Evolutionary conservation across 2,113 vertebrate species (phyloP).

Genomic region (Pedetes capensis): DNA sequence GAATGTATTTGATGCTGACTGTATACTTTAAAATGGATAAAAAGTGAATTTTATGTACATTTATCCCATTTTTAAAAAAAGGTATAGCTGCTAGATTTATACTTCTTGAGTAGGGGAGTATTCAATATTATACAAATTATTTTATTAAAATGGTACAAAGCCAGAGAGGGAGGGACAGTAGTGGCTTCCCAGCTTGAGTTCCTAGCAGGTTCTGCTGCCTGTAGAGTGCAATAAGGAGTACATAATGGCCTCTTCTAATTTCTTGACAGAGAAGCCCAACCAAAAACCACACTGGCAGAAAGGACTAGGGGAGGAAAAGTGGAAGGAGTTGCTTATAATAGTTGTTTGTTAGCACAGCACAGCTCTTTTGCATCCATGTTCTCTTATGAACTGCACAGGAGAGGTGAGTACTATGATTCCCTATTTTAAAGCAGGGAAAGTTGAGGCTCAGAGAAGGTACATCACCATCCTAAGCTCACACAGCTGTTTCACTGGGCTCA

Average conservation of each 20-base stretch:
- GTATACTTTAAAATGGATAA: no score
- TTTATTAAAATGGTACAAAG: neutral
- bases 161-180: neutral
- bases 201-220: neutral
- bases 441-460: neutral
- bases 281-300: neutral
- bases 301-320: neutral
- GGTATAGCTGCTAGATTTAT: neutral
- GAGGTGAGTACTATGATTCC: neutral
- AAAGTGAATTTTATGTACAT: no score
- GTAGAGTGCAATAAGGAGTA: neutral
- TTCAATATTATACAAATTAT: neutral
- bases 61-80: neutral
- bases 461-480: neutral
- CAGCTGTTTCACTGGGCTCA: neutral
- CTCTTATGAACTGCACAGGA: neutral
- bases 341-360: neutral
- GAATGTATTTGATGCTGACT: neutral
- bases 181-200: neutral
- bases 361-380: neutral
- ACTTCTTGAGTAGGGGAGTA: neutral
- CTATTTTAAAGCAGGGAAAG: neutral
- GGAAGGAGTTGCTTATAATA: neutral
- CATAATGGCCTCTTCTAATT: neutral
- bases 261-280: neutral